Conservation (phyloP, 1,140 invertebrate genomes). For the Tetragnatha versicolor region DNA sequence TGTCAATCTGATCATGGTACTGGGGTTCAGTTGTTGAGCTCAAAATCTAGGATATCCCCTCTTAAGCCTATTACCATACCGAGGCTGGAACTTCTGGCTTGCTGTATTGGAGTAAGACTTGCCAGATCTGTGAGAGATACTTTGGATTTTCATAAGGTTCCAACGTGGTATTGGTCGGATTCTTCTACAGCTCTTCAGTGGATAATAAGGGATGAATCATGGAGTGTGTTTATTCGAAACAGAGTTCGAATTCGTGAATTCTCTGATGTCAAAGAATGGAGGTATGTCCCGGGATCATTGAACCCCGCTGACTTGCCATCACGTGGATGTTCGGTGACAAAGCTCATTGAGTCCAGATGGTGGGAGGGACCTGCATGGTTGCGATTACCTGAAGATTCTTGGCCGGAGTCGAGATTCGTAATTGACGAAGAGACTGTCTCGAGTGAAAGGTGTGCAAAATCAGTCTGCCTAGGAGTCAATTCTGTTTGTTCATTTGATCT, state of each 20-base stretch:
- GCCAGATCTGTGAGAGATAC: background rate
- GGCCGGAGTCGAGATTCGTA: background rate
- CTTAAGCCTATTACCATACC: background rate
- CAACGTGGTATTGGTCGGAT: conserved; percentile 6
- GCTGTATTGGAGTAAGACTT: background rate
- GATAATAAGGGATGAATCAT: background rate
- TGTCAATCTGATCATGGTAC: background rate
- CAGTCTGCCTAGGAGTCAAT: background rate
- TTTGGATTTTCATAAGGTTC: background rate
- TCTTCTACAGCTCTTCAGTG: conserved; percentile 1
- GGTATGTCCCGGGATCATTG: background rate
- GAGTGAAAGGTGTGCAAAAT: background rate
- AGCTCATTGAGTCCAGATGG: background rate
- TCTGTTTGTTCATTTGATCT: background rate
- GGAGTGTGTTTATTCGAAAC: conserved; percentile 8
- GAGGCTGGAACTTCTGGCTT: background rate
- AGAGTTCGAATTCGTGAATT: background rate
- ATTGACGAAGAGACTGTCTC: background rate
- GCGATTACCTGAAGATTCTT: background rate
- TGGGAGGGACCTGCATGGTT: conserved; percentile 1
- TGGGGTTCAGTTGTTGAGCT: background rate
- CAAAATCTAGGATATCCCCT: conserved; percentile 1
- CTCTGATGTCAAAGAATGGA: background rate
- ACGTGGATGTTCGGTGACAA: background rate
- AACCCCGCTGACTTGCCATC: conserved; percentile 9